These are phyloP conservation scores for Heteromyza rotundicornis DNA, from an alignment of 2,888 invertebrate genomes.

Conservation along the genomic window DNA sequence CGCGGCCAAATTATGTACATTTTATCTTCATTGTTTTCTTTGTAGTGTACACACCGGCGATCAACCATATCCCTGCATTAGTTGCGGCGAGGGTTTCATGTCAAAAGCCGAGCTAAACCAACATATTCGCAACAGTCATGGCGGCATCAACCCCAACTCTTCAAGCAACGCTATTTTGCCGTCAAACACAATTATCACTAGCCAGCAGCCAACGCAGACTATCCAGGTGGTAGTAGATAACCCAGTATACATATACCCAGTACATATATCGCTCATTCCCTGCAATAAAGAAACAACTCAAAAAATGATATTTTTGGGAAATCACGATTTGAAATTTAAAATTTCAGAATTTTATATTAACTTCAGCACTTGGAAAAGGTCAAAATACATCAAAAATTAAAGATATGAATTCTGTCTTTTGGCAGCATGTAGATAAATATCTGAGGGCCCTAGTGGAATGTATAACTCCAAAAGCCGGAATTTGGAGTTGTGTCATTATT, in stretches of 20 bases:
- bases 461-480: too few relatives aligned
- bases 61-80: slow-evolving; percentile 75
- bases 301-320: too few relatives aligned
- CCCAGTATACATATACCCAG: background rate
- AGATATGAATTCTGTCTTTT: too few relatives aligned
- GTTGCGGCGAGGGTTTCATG: slow-evolving; percentile 79
- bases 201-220: slow-evolving; percentile 52
- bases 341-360: too few relatives aligned
- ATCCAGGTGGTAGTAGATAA: slow-evolving; percentile 39
- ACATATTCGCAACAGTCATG: slow-evolving; percentile 69
- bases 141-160: slow-evolving; percentile 62
- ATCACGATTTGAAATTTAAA: too few relatives aligned
- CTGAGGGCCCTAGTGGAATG: too few relatives aligned
- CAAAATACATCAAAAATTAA: too few relatives aligned
- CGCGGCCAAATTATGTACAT: background rate
- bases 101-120: slow-evolving; percentile 74
- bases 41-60: slow-evolving; percentile 75
- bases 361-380: too few relatives aligned
- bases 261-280: too few relatives aligned
- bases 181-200: slow-evolving; percentile 43
- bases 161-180: slow-evolving; percentile 58
- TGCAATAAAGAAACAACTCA: too few relatives aligned
- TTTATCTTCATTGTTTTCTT: slow-evolving; percentile 22
- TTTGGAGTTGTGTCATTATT: too few relatives aligned
- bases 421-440: too few relatives aligned